phyloP scores from a whole-genome alignment of 2,888 invertebrate species.

The Macrosoma leucophasiata region DNA sequence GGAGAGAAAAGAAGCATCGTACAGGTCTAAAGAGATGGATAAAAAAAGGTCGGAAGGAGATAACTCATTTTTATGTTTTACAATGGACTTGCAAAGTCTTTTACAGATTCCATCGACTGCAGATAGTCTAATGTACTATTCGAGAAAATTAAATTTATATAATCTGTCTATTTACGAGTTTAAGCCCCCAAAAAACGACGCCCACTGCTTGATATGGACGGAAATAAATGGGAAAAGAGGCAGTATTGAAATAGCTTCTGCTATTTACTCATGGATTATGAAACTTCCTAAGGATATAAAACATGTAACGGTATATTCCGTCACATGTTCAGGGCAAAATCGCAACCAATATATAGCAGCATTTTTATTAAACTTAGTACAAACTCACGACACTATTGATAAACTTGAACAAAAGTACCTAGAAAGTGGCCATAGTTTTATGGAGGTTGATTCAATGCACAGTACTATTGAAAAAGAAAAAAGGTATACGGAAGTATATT shows the following conservation, averaged over 20 bases:
- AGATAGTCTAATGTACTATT: slow-evolving; percentile 1
- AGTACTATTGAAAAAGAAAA: slow-evolving; percentile 6
- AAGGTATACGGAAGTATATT: not conserved
- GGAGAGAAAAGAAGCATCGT: not conserved
- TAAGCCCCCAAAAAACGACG: slow-evolving; percentile 2
- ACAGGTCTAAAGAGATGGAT: not conserved
- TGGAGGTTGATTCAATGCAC: slow-evolving; percentile 2
- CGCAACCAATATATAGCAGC: slow-evolving; percentile 10
- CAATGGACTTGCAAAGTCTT: slow-evolving; percentile 1
- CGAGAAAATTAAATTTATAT: not conserved
- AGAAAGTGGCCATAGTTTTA: slow-evolving; percentile 8
- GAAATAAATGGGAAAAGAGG: slow-evolving; percentile 8
- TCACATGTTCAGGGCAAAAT: slow-evolving; percentile 10
- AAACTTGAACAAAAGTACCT: slow-evolving; percentile 4
- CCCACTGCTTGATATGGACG: slow-evolving; percentile 2
- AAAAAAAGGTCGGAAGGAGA: not conserved
- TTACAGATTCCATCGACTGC: not conserved
- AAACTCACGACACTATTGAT: slow-evolving; percentile 4
- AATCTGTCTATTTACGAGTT: slow-evolving; percentile 2
- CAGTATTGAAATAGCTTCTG: slow-evolving; percentile 1
- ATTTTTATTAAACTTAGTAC: slow-evolving; percentile 14
- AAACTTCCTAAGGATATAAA: slow-evolving; percentile 3
- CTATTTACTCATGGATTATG: not conserved
- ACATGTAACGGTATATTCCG: slow-evolving; percentile 10
- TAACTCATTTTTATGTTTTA: not conserved